A percentile compares a stretch with the other conserved stretches of the same genome.
Conservation (phyloP, 1,140 invertebrate species). For the Philotrypesis tridentata region DNA sequence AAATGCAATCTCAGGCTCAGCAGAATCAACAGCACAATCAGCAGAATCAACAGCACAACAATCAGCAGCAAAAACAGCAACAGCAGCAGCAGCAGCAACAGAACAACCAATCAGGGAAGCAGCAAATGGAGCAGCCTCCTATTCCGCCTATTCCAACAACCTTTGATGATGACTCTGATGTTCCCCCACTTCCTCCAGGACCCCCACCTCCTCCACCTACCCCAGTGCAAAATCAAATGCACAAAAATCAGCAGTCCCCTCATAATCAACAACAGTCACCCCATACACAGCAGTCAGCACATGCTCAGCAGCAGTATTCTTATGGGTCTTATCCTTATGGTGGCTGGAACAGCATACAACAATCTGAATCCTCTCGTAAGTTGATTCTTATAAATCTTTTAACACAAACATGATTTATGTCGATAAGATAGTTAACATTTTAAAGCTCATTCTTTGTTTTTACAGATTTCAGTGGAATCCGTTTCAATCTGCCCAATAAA, state of each 20-base stretch:
- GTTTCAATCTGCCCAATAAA: constrained; percentile 77
- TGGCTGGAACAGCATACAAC: constrained; percentile 65
- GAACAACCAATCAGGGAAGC: constrained; percentile 62
- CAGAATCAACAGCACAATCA: constrained; percentile 58
- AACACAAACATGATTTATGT: constrained; percentile 22
- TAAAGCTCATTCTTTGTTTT: constrained; percentile 54
- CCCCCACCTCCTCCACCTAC: constrained; percentile 72
- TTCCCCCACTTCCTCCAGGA: constrained; percentile 71
- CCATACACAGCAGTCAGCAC: constrained; percentile 51
- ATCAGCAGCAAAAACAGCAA: constrained; percentile 57
- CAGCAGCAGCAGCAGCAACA: constrained; percentile 57
- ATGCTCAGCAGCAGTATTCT: constrained; percentile 59
- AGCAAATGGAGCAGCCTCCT: constrained; percentile 62
- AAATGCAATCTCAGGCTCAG: constrained; percentile 61
- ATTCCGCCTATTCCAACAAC: constrained; percentile 66
- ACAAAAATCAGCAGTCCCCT: constrained; percentile 63
- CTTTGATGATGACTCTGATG: constrained; percentile 70
- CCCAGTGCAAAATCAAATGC: constrained; percentile 69
- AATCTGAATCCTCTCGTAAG: constrained; percentile 55
- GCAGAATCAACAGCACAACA: constrained; percentile 58
- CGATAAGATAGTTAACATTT: constrained; percentile 41
- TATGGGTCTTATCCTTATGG: constrained; percentile 63
- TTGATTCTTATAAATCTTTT: background rate
- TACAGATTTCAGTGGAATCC: constrained; percentile 72
- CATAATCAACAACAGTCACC: constrained; percentile 67